A percentile compares a stretch with the other conserved stretches of the same genome.
phyloP scores from a whole-genome alignment of 2,113 vertebrate species.

The Ornithorhynchus anatinus region DNA sequence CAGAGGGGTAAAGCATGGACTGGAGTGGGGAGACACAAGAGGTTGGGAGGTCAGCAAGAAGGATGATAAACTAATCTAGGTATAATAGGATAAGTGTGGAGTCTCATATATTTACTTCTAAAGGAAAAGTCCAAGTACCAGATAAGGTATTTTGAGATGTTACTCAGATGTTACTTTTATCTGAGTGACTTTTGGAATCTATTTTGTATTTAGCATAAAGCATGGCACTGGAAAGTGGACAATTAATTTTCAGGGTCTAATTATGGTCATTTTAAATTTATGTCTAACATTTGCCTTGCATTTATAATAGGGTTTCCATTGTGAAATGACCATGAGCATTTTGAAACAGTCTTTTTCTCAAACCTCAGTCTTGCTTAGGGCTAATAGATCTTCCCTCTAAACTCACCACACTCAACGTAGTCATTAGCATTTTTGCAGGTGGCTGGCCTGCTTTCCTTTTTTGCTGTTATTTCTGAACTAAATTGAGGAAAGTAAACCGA shows the following conservation, averaged over 20 bases:
- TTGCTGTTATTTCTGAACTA: constrained; percentile 13
- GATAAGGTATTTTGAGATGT: not conserved
- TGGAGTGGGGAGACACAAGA: no score
- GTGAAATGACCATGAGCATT: not conserved
- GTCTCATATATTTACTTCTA: no score
- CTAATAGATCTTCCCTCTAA: not conserved
- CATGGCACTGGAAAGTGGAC: not conserved
- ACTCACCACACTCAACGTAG: not conserved
- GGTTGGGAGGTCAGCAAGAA: no score
- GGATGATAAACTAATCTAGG: no score
- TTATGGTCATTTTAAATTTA: not conserved
- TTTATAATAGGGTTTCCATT: not conserved
- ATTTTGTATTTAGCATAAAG: not conserved
- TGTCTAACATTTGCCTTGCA: not conserved
- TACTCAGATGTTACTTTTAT: not conserved
- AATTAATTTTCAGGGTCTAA: not conserved
- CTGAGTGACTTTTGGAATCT: not conserved
- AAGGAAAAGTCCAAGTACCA: no score
- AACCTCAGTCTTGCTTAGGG: not conserved
- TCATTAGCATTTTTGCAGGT: not conserved
- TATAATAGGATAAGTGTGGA: no score
- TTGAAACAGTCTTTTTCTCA: not conserved
- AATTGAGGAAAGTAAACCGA: constrained; percentile 4
- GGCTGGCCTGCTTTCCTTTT: not conserved
- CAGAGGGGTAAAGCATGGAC: no score